These are phyloP conservation scores for Lanius collurio DNA, from an alignment of 2,113 vertebrate genomes.

Conservation along the genomic window DNA sequence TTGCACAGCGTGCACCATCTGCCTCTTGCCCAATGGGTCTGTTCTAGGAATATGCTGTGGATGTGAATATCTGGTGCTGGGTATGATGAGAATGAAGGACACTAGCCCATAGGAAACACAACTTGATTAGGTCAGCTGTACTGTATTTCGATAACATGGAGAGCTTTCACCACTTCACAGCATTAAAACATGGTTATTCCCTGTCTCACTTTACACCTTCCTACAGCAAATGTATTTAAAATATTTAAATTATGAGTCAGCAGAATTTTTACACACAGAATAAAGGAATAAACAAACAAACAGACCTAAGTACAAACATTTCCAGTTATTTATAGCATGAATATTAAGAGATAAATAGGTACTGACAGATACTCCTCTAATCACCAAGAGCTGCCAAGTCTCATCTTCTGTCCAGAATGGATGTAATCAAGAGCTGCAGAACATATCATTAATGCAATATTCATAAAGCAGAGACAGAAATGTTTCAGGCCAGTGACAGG, in stretches of 20 bases:
- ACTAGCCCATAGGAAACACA: background rate
- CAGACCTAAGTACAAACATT: background rate
- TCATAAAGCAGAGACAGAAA: background rate
- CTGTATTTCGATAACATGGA: background rate
- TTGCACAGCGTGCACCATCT: background rate
- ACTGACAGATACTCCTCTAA: conserved; percentile 55
- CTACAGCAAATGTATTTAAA: background rate
- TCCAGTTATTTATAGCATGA: background rate
- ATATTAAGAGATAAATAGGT: conserved; percentile 35
- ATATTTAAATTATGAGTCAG: background rate
- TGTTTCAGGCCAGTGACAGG: background rate
- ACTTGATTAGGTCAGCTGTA: background rate
- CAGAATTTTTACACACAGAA: background rate
- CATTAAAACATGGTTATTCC: background rate
- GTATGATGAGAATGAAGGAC: background rate
- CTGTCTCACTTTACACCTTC: background rate
- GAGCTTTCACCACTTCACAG: background rate
- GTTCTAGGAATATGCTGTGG: background rate
- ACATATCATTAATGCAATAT: conserved; percentile 14
- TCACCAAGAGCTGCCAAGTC: conserved; percentile 56
- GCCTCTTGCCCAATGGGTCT: background rate
- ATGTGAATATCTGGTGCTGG: background rate
- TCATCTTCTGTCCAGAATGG: conserved; percentile 28
- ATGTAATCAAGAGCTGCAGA: conserved; percentile 16
- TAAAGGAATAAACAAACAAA: background rate